Evolutionary conservation across 2,797 vertebrate genomes (phyloP), one percentile per base, ranked within the genome.

Genomic region (Phrynocephalus forsythii): DNA sequence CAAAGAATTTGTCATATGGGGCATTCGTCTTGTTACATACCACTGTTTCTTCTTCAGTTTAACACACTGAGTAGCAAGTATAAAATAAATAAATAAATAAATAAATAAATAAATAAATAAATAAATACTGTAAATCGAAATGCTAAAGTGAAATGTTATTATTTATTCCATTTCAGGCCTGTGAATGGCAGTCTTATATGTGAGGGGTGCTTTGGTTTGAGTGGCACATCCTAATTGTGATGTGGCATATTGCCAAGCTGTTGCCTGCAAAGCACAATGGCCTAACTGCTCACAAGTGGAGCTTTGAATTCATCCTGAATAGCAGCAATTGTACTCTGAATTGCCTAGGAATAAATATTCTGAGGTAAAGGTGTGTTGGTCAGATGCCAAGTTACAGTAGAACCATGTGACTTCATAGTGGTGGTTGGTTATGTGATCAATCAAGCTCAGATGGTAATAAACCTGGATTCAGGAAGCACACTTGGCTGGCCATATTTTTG

Each of bases 321-420:
- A 80, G 22, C 38, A 26, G 88, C 91, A 80, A 44, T 10, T 0
- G 7, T 63, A n/a, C 75, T 87, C 28, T 16, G 22, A 1, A 0
- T 63, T 86, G 60, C 13, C 3, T 0, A 1, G 79, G 75, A 52
- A n/a, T 87, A 91, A 60, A 73, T 38, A 8, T 66, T 22, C 3
- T 20, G 6, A 2, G 28, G 3, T 28, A 82, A 48, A 10, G 76
- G 82, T 71, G 69, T 79, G 38, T 0, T 87, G 1, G 0, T 0
- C 52, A 22, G 0, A 0, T 88, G 26, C 13, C 56, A 79, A 48
- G 20, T 83, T 79, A 52, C 20, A 72, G 0, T 0, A 80, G 6
- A 68, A 0, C 1, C 11, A 71, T 18, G 84, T 88, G 67, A 50
- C 48, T 18, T 28, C 86, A 5, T 83, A 91, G 81, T 26, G 28